phyloP scores from a whole-genome alignment of 2,113 vertebrate species.

The Rostratula benghalensis region DNA sequence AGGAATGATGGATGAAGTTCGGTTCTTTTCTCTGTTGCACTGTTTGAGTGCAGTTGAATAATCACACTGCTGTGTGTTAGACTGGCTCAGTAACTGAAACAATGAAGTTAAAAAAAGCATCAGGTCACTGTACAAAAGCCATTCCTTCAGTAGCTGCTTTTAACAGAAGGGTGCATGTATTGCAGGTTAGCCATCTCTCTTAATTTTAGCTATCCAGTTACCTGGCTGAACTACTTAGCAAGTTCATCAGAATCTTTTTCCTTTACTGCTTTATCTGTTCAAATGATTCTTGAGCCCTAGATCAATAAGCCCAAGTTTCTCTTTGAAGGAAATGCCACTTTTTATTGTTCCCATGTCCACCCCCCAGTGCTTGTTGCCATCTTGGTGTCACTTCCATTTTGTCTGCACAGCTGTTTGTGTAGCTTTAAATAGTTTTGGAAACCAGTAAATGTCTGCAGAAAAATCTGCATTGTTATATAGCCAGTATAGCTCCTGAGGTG shows the following conservation, averaged over 20 bases:
- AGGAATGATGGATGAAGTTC: slow-evolving; percentile 85
- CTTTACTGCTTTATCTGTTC: not conserved
- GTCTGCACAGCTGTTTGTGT: not conserved
- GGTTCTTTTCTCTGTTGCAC: slow-evolving; percentile 87
- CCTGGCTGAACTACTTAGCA: not conserved
- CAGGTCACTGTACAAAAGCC: not conserved
- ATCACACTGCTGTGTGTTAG: slow-evolving; percentile 82
- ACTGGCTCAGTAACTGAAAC: slow-evolving; percentile 85
- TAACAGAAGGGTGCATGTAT: not conserved
- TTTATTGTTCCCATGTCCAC: not conserved
- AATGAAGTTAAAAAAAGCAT: not conserved
- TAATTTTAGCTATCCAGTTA: not conserved
- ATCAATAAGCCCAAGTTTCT: not conserved
- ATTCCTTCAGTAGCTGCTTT: not conserved
- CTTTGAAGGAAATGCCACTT: not conserved
- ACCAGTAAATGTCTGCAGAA: not conserved
- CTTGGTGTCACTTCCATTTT: not conserved
- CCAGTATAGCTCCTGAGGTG: not conserved
- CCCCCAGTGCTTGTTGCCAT: not conserved
- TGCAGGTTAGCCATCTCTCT: not conserved
- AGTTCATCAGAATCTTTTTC: not conserved
- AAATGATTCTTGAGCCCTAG: not conserved
- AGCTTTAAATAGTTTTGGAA: not conserved
- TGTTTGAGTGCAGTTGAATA: slow-evolving; percentile 85
- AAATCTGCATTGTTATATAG: not conserved